phyloP scores from a whole-genome alignment of 2,888 invertebrate species.

The Tipula confusa region DNA sequence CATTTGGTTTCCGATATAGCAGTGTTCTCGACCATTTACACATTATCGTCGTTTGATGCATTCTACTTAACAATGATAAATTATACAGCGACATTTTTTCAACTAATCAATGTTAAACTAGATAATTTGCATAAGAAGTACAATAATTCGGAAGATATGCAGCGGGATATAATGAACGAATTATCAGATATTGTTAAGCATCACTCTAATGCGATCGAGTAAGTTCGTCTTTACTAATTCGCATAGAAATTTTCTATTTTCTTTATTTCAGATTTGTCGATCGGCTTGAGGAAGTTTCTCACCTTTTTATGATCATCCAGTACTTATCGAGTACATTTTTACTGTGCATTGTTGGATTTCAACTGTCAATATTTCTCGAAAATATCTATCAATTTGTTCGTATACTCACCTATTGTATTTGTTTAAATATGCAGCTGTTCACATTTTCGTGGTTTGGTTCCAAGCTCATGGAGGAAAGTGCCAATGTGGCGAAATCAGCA shows the following conservation, averaged over 20 bases:
- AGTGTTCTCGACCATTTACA: background rate
- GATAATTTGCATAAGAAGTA: background rate
- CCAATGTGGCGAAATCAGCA: constrained; percentile 31
- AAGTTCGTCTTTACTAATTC: background rate
- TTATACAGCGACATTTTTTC: constrained; percentile 27
- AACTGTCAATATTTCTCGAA: constrained; percentile 25
- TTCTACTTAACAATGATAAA: constrained; percentile 29
- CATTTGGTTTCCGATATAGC: background rate
- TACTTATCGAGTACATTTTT: constrained; percentile 30
- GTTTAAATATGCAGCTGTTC: constrained; percentile 30
- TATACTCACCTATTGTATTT: constrained; percentile 30
- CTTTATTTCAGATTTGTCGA: background rate
- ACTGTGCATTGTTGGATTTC: constrained; percentile 30
- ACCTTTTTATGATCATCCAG: constrained; percentile 29
- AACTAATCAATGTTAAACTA: constrained; percentile 25
- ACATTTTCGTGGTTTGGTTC: constrained; percentile 32
- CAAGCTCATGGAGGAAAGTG: constrained; percentile 30
- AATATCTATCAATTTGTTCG: constrained; percentile 29
- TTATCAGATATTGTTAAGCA: constrained; percentile 17
- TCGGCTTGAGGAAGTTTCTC: constrained; percentile 21
- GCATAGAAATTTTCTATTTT: no score
- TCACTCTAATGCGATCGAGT: constrained; percentile 13
- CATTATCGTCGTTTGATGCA: background rate
- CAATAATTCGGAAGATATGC: background rate
- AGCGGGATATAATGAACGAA: background rate